Evolutionary conservation across 1,140 invertebrate genomes (phyloP), one percentile per base, ranked within the genome.

Genomic region (Papilio helenus): DNA sequence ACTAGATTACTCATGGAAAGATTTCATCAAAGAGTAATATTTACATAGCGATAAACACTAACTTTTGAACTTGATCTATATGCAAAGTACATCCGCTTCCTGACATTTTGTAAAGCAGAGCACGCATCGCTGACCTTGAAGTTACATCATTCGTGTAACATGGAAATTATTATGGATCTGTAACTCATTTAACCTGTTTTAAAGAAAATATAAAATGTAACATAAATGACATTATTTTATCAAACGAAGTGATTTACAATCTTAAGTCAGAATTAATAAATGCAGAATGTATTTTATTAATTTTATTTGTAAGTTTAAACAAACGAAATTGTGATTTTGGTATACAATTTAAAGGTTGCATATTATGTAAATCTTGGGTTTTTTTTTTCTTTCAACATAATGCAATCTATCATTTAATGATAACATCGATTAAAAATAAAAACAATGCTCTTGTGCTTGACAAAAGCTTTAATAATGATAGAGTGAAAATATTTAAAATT

Each of bases 111-210:
- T 29, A 26, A 68, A 68, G 61, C 29, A 65, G 58, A 26, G 58
- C 23, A 29, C 26, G 61, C 61, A 68, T 68, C 58, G 3, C 16
- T 51, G 18, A 20, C 51, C 51, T 55, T 55, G 51, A 20, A 20
- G 18, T 18, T n/a, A 55, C 51, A 55, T 55, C 18, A 55, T 55
- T 55, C 51, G 18, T 55, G 9, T 55, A 55, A 55, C 7, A 55
- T 55, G 51, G 51, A 55, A 55, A 55, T 55, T 55, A 55, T 55
- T 55, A 55, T 55, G 51, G 51, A 55, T 55, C 51, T 20, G 51
- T 55, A 55, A 55, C 51, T 55, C 51, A 55, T 55, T 55, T 55
- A 55, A 55, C 51, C 51, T 55, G 51, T 55, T 55, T 55, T 55
- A 55, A 20, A 55, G 18, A 9, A 55, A 20, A 55, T 55, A 55